phyloP scores from a whole-genome alignment of 1,140 invertebrate species.

The Diuraphis noxia region DNA sequence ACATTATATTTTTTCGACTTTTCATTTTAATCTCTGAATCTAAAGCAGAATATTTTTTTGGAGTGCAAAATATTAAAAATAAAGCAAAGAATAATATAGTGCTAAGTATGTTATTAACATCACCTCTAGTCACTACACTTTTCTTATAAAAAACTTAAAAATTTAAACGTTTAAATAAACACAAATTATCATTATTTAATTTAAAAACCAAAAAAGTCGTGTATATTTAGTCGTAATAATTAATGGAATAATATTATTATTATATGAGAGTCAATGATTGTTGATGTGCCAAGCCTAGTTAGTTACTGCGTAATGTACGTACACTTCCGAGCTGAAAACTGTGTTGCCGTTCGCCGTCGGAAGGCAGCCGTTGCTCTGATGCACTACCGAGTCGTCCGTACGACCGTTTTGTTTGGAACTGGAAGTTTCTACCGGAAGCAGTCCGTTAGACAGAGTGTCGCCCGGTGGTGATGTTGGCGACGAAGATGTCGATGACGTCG shows the following conservation, averaged over 20 bases:
- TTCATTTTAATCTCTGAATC: neutral
- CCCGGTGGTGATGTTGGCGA: neutral
- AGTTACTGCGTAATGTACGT: neutral
- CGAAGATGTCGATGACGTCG: neutral
- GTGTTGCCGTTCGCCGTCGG: neutral
- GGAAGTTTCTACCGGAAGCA: neutral
- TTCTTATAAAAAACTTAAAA: neutral
- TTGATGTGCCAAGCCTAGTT: neutral
- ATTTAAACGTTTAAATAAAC: neutral
- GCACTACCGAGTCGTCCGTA: neutral
- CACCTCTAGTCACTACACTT: neutral
- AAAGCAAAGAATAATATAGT: neutral
- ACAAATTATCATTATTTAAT: neutral
- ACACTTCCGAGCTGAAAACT: slow-evolving; percentile 20
- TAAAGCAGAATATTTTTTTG: no score
- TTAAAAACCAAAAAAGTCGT: neutral
- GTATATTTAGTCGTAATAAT: neutral
- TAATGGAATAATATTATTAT: neutral
- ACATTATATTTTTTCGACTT: neutral
- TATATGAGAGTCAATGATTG: neutral
- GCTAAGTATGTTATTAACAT: neutral
- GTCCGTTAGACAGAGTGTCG: neutral
- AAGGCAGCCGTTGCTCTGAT: neutral
- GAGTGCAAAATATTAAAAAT: no score
- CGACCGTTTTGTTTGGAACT: slow-evolving; percentile 40